Percentiles rank a stretch among this genome's conserved stretches.
phyloP scores from a whole-genome alignment of 2,888 invertebrate species.

The Dryobota labecula region DNA sequence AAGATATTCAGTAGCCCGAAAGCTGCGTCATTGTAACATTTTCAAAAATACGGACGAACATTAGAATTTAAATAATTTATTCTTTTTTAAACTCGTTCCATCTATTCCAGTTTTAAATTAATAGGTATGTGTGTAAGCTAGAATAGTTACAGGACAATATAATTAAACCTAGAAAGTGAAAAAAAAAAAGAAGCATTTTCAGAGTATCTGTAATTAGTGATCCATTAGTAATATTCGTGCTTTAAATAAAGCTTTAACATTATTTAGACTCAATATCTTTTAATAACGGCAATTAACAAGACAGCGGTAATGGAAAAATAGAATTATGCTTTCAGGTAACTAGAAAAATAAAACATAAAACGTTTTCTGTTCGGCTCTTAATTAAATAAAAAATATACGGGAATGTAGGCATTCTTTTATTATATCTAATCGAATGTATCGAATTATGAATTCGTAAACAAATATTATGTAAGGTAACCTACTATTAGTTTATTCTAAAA shows the following conservation, averaged over 20 bases:
- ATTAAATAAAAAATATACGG: constrained; percentile 54
- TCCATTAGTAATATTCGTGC: constrained; percentile 70
- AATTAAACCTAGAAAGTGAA: constrained; percentile 25
- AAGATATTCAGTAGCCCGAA: constrained; percentile 57
- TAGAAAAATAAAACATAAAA: constrained; percentile 66
- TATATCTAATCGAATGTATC: constrained; percentile 19
- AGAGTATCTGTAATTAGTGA: constrained; percentile 61
- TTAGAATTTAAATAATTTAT: constrained; percentile 45
- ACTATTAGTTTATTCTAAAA: constrained; percentile 17
- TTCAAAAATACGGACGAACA: constrained; percentile 55
- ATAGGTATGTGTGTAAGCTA: constrained; percentile 5
- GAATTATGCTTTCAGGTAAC: constrained; percentile 73
- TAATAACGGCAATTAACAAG: constrained; percentile 76
- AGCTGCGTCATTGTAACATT: constrained; percentile 53
- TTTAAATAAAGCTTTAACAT: constrained; percentile 67
- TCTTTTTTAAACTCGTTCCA: constrained; percentile 36
- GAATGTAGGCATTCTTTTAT: constrained; percentile 20
- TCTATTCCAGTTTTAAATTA: constrained; percentile 40
- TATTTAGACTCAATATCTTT: constrained; percentile 69
- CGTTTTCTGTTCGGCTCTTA: constrained; percentile 55
- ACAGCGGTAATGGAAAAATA: constrained; percentile 78
- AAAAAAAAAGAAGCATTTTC: constrained; percentile 40
- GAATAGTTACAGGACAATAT: constrained; percentile 9
- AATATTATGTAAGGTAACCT: not conserved
- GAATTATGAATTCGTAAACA: constrained; percentile 3